phyloP scores from a whole-genome alignment of 2,888 invertebrate species.

The Sinelater perroti region DNA sequence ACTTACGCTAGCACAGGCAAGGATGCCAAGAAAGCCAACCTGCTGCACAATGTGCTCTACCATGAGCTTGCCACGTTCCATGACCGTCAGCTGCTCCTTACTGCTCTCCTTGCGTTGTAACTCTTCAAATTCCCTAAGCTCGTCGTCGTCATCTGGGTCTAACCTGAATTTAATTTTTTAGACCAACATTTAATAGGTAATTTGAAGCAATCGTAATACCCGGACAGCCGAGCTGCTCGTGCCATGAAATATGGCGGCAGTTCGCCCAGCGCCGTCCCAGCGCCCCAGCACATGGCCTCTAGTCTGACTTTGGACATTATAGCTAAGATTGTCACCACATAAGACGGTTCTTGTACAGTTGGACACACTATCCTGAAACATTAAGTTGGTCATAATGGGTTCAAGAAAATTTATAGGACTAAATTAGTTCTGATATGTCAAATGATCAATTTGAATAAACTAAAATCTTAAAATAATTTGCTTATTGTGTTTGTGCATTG shows the following conservation, averaged over 20 bases:
- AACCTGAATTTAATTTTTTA: slow-evolving; percentile 58
- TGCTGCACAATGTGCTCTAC: slow-evolving; percentile 90
- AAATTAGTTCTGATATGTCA: no score
- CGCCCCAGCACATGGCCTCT: slow-evolving; percentile 98
- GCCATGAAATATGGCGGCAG: slow-evolving; percentile 99
- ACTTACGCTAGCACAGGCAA: slow-evolving; percentile 93
- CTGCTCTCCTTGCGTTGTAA: slow-evolving; percentile 70
- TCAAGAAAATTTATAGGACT: no score
- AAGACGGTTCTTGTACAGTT: slow-evolving; percentile 70
- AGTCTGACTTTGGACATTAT: slow-evolving; percentile 95
- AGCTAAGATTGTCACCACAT: slow-evolving; percentile 83
- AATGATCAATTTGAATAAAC: not conserved
- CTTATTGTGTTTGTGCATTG: not conserved
- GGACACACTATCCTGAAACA: slow-evolving; percentile 89
- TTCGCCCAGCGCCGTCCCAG: slow-evolving; percentile 98
- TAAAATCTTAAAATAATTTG: no score
- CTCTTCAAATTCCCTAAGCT: slow-evolving; percentile 78
- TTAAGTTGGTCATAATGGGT: not conserved
- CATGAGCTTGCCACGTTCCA: slow-evolving; percentile 83
- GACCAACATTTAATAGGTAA: no score
- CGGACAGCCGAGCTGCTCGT: slow-evolving; percentile 83
- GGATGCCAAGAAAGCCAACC: slow-evolving; percentile 95
- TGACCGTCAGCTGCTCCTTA: slow-evolving; percentile 67
- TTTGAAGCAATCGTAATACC: slow-evolving; percentile 48
- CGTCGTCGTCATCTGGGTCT: slow-evolving; percentile 71